phyloP scores from a whole-genome alignment of 2,113 vertebrate genomes.

The Oncorhynchus kisutch region DNA sequence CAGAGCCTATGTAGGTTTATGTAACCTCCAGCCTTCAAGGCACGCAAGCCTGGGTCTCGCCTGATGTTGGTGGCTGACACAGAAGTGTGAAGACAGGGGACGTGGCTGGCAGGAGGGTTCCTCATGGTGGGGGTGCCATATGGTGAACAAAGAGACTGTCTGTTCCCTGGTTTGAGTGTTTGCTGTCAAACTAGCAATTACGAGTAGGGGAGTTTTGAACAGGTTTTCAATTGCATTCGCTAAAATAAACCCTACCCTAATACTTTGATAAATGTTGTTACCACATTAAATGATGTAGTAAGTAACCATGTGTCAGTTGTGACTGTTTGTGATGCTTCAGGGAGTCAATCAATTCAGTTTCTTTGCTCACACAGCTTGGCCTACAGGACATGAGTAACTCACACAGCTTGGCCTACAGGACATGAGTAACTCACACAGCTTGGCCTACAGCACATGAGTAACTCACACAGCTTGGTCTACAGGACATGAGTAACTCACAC shows the following conservation, averaged over 20 bases:
- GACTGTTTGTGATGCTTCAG: neutral
- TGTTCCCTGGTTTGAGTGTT: constrained; percentile 54
- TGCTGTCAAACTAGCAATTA: constrained; percentile 62
- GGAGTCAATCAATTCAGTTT: neutral
- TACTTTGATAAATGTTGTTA: constrained; percentile 15
- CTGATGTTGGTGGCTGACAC: constrained; percentile 74
- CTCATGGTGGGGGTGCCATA: constrained; percentile 43
- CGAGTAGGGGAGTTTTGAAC: constrained; percentile 27
- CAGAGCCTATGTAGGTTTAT: constrained; percentile 74
- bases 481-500: too few species aligned
- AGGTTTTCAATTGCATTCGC: constrained; percentile 28
- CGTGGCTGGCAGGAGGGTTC: constrained; percentile 52
- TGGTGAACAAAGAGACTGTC: constrained; percentile 71
- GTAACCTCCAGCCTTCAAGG: constrained; percentile 75
- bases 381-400: too few species aligned
- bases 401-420: too few species aligned
- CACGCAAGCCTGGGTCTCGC: constrained; percentile 51
- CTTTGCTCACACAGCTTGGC: neutral
- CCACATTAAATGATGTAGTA: constrained; percentile 7
- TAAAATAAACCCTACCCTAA: constrained; percentile 1
- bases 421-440: too few species aligned
- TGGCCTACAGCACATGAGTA: too few species aligned
- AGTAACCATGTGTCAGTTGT: constrained; percentile 4
- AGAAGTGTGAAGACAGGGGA: constrained; percentile 61
- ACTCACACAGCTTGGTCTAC: too few species aligned